Conservation (phyloP, 2,113 vertebrate genomes). For the Gallinago media region DNA sequence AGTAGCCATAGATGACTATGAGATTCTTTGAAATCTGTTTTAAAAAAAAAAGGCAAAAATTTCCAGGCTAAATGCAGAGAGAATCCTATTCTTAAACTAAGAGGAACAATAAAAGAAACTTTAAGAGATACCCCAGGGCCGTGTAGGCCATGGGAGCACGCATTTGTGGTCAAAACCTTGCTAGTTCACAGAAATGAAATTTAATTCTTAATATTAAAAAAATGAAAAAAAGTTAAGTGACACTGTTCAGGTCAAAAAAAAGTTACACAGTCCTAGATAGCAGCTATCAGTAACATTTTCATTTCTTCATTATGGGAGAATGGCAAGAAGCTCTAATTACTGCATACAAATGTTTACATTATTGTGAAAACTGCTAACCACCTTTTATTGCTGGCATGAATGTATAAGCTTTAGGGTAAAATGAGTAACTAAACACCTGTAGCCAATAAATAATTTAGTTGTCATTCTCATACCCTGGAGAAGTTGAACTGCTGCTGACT, state of each 20-base stretch:
- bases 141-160: background rate
- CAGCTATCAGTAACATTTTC: background rate
- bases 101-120: background rate
- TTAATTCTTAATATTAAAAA: background rate
- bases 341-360: conserved; percentile 26
- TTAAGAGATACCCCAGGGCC: background rate
- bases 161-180: background rate
- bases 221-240: background rate
- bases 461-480: background rate
- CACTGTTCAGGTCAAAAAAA: background rate
- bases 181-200: background rate
- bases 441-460: background rate
- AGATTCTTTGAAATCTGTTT: background rate
- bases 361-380: background rate
- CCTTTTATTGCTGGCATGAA: background rate
- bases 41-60: background rate
- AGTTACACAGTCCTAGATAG: background rate
- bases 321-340: conserved; percentile 8
- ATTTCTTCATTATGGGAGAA: background rate
- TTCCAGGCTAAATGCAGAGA: background rate
- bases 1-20: background rate
- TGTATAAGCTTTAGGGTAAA: conserved; percentile 18
- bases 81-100: background rate
- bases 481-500: conserved; percentile 21
- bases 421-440: conserved; percentile 40